These are phyloP conservation scores for Sitta carolinensis DNA, from an alignment of 2,797 vertebrate genomes.

Conservation along the genomic window DNA sequence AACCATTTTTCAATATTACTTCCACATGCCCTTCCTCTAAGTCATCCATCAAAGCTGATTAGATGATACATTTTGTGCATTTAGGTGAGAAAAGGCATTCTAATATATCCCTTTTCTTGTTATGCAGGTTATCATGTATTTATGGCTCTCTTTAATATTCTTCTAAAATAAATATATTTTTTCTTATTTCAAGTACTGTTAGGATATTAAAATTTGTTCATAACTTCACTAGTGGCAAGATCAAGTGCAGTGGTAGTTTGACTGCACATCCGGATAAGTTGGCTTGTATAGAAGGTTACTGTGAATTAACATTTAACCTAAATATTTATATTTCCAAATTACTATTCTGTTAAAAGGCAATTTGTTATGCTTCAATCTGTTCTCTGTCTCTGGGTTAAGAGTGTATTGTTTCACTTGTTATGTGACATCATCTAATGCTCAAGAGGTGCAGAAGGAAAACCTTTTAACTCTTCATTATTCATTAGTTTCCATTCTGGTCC, in stretches of 20 bases:
- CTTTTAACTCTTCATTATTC: slow-evolving; percentile 26
- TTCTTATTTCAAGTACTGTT: neutral
- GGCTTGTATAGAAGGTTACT: neutral
- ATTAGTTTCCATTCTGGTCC: neutral
- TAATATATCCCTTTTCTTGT: neutral
- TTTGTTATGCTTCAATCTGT: neutral
- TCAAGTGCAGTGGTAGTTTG: neutral
- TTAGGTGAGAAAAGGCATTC: neutral
- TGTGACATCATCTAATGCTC: neutral
- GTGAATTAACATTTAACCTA: neutral
- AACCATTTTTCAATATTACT: neutral
- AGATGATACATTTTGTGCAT: neutral
- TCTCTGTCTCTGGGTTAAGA: neutral
- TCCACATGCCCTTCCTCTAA: neutral
- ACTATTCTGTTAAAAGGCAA: neutral
- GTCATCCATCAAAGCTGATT: neutral
- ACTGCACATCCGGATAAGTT: neutral
- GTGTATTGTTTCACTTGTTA: neutral
- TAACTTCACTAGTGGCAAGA: neutral
- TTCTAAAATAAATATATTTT: neutral
- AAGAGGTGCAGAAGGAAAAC: neutral
- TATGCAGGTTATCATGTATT: neutral
- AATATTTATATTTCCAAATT: neutral
- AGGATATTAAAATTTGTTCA: neutral
- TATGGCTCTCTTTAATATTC: neutral